Base-by-base conservation (phyloP, 2,113 vertebrate genomes). In the Thunnus maccoyii region DNA sequence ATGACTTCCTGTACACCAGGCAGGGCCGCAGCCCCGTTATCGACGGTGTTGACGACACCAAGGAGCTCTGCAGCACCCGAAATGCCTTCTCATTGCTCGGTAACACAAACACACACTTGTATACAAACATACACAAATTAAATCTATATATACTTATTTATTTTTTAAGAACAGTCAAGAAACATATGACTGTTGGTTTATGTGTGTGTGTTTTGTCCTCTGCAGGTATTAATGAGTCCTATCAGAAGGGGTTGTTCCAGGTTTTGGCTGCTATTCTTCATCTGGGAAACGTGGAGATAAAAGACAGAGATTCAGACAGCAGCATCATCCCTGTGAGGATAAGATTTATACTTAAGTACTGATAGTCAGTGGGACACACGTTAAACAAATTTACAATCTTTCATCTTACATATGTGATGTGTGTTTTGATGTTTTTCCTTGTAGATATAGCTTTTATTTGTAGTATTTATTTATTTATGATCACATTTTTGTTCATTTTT, bases 191-290 rank as follows among this genome's bases (percentile, higher is more conserved):
- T 36, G 32, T 36, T 7, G 32, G 32, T 41, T 41, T 41, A 41
- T 9, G 6, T 41, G 36, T 41, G 2, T 41, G 36, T 71, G 17
- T 70, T 22, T 16, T 80, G 65, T 36, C 0, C 79, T 62, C 83
- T 94, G 64, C 90, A 99, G 98, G 98, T 55, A 97, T 99, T 80
- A 97, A 95, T 84, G 98, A 99, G 82, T 96, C 96, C 44, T 96
- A 97, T 89, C 98, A 99, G 95, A 97, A 97, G 96, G 98, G 97
- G 57, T 94, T 99, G 92, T 99, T 99, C 91, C 96, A 95, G 85
- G 97, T 99, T 89, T 95, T 99, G 85, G 97, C 97, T 85, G 96
- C 97, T 58, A 97, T 99, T 91, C 97, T 99, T 93, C 98, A 99
- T 89, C 86, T 99, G 74, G 98, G 98, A 80, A 99, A 99, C 0